These are phyloP conservation scores for Criorhina ranunculi DNA, from an alignment of 2,888 invertebrate genomes.

Conservation along the genomic window DNA sequence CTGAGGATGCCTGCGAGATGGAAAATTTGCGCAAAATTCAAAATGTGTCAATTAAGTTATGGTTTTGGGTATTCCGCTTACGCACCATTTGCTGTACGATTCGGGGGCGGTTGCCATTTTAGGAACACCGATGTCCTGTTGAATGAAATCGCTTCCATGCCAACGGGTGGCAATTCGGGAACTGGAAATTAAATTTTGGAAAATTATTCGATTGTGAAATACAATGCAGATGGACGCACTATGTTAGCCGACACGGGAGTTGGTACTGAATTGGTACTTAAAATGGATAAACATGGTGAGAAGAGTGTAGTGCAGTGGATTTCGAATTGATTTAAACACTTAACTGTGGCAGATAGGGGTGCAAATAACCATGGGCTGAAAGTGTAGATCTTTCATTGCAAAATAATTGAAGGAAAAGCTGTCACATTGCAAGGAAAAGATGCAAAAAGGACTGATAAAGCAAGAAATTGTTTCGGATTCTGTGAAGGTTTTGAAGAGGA, in stretches of 20 bases:
- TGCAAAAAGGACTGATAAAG: too few species aligned
- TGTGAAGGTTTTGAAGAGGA: too few species aligned
- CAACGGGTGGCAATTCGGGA: conserved; percentile 92
- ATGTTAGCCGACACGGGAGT: conserved; percentile 75
- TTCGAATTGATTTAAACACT: conserved; percentile 5
- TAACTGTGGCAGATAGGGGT: not conserved
- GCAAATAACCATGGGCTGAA: too few species aligned
- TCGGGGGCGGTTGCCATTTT: conserved; percentile 93
- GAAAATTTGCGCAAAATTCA: conserved; percentile 35
- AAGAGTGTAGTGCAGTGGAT: not conserved
- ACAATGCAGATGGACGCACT: conserved; percentile 36
- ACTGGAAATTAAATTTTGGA: conserved; percentile 85
- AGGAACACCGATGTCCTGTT: conserved; percentile 92
- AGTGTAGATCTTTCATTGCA: too few species aligned
- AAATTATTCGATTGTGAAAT: conserved; percentile 77
- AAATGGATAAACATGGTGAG: conserved; percentile 42
- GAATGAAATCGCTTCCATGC: conserved; percentile 92
- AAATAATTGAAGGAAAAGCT: too few species aligned
- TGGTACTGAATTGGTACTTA: conserved; percentile 48
- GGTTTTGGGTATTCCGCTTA: conserved; percentile 59
- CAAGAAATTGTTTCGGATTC: too few species aligned
- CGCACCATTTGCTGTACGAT: conserved; percentile 90
- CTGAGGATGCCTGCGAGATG: conserved; percentile 86
- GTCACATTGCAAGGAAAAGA: too few species aligned
- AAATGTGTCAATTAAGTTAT: conserved; percentile 73